Evolutionary conservation across 2,888 invertebrate species (phyloP).

Genomic region (Hartigia nigra): DNA sequence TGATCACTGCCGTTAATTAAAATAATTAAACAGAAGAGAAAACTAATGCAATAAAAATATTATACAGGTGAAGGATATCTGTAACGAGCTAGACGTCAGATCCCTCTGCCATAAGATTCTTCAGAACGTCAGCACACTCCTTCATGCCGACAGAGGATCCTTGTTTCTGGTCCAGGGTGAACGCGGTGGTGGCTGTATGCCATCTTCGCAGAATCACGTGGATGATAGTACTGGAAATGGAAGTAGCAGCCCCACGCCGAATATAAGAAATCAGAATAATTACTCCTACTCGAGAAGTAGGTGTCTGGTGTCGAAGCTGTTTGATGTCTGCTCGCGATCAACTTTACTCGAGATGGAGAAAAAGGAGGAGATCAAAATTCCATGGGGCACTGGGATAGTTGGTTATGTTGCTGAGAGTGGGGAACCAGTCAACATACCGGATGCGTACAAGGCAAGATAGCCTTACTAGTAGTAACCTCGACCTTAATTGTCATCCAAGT

Average conservation of each 20-base stretch:
- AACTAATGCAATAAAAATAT: slow-evolving; percentile 5
- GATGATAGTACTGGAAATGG: slow-evolving; percentile 24
- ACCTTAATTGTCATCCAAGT: neutral
- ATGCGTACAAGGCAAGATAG: slow-evolving; percentile 86
- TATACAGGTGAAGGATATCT: slow-evolving; percentile 89
- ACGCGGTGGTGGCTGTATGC: slow-evolving; percentile 63
- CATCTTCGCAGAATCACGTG: slow-evolving; percentile 56
- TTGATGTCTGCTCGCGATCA: slow-evolving; percentile 94
- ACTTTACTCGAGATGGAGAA: slow-evolving; percentile 93
- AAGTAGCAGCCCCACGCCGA: slow-evolving; percentile 3
- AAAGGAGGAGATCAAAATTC: slow-evolving; percentile 91
- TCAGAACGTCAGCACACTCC: slow-evolving; percentile 91
- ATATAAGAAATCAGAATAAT: slow-evolving; percentile 20
- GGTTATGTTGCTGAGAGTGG: slow-evolving; percentile 95
- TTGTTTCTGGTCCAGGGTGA: slow-evolving; percentile 89
- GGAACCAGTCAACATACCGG: slow-evolving; percentile 93
- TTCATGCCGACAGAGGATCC: slow-evolving; percentile 93
- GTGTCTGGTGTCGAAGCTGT: slow-evolving; percentile 91
- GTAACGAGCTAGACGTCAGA: slow-evolving; percentile 94
- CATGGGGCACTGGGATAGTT: slow-evolving; percentile 95
- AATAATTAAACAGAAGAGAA: slow-evolving; percentile 16
- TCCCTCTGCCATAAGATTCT: slow-evolving; percentile 95
- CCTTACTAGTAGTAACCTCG: slow-evolving; percentile 1
- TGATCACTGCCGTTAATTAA: slow-evolving; percentile 18
- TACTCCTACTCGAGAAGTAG: slow-evolving; percentile 66